Conservation (phyloP, 2,113 vertebrate genomes). For the Mugil cephalus region DNA sequence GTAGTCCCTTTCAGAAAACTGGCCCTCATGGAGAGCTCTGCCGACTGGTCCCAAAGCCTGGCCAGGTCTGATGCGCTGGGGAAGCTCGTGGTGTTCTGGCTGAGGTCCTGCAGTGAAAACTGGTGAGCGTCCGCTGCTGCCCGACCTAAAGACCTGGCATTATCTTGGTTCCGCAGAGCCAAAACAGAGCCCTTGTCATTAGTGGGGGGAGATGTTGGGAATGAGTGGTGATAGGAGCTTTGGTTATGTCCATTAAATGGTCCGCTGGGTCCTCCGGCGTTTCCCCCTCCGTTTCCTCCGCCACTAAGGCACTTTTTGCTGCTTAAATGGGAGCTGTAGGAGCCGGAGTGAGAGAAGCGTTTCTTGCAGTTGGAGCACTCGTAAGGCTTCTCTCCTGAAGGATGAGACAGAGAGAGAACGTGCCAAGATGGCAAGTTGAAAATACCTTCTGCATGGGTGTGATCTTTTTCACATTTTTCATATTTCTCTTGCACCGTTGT, state of each 20-base stretch:
- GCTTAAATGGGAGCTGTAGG: constrained; percentile 89
- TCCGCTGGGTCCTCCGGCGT: constrained; percentile 48
- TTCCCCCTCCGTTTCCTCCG: constrained; percentile 61
- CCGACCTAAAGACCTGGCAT: constrained; percentile 25
- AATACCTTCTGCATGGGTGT: constrained; percentile 14
- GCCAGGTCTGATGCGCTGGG: constrained; percentile 50
- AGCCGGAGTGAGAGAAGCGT: constrained; percentile 88
- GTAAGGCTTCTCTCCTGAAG: constrained; percentile 87
- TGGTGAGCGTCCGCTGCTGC: constrained; percentile 57
- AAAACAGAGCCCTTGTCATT: constrained; percentile 69
- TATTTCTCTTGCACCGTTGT: constrained; percentile 13
- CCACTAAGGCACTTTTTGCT: constrained; percentile 86
- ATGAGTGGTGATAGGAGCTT: constrained; percentile 68
- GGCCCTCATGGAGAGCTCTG: constrained; percentile 68
- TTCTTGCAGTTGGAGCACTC: constrained; percentile 89
- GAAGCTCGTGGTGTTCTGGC: constrained; percentile 50
- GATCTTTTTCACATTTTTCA: constrained; percentile 24
- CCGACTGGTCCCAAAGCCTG: constrained; percentile 72
- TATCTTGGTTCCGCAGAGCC: constrained; percentile 54
- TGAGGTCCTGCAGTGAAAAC: constrained; percentile 50
- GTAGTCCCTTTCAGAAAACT: constrained; percentile 75
- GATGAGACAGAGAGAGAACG: constrained; percentile 22
- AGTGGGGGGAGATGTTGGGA: constrained; percentile 76
- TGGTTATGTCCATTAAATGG: constrained; percentile 74
- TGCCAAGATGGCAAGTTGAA: constrained; percentile 13